These are phyloP conservation scores for Pyrochroa serraticornis DNA, from an alignment of 2,888 invertebrate species.

Conservation along the genomic window DNA sequence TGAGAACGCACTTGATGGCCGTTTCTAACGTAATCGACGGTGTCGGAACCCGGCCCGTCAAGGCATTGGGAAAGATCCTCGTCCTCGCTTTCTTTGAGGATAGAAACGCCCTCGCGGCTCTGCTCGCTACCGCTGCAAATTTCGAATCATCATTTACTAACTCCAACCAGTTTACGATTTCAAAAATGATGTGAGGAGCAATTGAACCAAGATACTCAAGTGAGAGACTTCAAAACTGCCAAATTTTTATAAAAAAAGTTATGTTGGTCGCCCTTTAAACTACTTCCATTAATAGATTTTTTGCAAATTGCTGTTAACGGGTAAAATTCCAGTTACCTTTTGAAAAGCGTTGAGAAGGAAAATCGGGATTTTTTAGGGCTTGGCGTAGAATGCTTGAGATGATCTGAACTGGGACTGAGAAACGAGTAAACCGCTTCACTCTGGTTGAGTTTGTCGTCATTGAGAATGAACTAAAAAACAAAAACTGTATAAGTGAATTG, in stretches of 20 bases:
- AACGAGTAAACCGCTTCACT: slow-evolving; percentile 90
- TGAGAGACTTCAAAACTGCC: too few species aligned
- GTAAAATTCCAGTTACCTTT: slow-evolving; percentile 64
- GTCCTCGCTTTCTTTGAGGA: slow-evolving; percentile 72
- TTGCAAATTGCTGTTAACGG: too few species aligned
- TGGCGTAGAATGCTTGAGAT: slow-evolving; percentile 77
- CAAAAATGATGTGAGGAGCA: too few species aligned
- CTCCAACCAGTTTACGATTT: too few species aligned
- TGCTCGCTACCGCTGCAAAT: slow-evolving; percentile 48
- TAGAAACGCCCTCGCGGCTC: slow-evolving; percentile 38
- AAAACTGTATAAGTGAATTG: slow-evolving; percentile 9
- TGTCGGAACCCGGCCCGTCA: slow-evolving; percentile 65
- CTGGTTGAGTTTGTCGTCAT: slow-evolving; percentile 85
- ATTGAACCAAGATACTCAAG: too few species aligned
- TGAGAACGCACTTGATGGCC: slow-evolving; percentile 54
- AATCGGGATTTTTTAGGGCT: slow-evolving; percentile 86
- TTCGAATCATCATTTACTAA: background rate
- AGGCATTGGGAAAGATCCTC: slow-evolving; percentile 82
- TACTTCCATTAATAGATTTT: too few species aligned
- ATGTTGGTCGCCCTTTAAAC: too few species aligned
- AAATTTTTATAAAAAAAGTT: too few species aligned
- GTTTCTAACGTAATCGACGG: slow-evolving; percentile 54
- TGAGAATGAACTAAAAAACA: slow-evolving; percentile 76
- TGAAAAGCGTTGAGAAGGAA: slow-evolving; percentile 84
- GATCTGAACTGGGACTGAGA: slow-evolving; percentile 90